Evolutionary conservation across 2,797 vertebrate species (phyloP).

Genomic region (Prunella strophiata): DNA sequence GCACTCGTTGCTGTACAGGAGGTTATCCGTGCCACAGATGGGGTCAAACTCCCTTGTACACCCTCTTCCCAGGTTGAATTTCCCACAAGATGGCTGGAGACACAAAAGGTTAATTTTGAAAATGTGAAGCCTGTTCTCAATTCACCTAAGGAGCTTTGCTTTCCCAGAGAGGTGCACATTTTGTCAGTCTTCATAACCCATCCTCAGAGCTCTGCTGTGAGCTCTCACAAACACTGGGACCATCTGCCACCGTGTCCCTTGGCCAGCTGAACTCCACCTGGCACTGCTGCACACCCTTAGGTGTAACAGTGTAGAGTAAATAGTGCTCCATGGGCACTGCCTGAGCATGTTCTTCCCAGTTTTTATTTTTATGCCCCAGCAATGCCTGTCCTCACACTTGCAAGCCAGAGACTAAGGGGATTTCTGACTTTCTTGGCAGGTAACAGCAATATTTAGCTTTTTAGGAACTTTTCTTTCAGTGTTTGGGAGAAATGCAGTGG

Average conservation of each 20-base stretch:
- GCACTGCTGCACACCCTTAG: not conserved
- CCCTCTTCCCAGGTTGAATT: not conserved
- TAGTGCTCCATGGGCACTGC: not conserved
- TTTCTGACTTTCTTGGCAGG: not conserved
- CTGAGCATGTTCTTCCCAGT: not conserved
- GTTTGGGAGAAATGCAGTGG: not conserved
- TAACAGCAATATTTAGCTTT: not conserved
- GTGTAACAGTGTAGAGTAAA: not conserved
- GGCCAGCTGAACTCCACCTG: not conserved
- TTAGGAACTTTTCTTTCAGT: not conserved
- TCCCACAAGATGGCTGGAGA: conserved; percentile 51
- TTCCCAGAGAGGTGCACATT: not conserved
- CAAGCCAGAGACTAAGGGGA: not conserved
- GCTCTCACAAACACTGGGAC: not conserved
- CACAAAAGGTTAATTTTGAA: not conserved
- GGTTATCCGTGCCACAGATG: conserved; percentile 48
- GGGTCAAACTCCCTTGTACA: conserved; percentile 56
- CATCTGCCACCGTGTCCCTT: not conserved
- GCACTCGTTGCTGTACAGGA: conserved; percentile 61
- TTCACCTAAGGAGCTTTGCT: not conserved
- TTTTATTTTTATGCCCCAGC: not conserved
- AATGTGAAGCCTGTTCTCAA: not conserved
- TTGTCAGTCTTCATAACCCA: not conserved
- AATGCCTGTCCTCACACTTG: not conserved
- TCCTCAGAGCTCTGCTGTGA: not conserved